Conservation (phyloP, 1,140 invertebrate genomes). For the Oryctes rhinoceros region DNA sequence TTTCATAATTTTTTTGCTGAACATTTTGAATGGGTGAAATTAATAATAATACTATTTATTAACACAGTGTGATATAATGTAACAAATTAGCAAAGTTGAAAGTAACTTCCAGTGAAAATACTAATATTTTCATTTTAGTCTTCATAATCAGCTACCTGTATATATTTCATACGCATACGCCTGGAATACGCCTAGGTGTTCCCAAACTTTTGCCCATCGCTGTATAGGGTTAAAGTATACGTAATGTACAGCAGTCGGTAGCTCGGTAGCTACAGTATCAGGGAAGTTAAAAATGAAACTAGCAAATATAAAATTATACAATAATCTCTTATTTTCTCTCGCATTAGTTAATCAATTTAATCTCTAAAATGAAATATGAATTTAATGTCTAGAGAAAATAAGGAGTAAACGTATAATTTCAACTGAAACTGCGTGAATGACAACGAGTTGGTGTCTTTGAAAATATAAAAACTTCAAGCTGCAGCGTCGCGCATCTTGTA, state of each 20-base stretch:
- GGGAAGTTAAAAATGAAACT: not conserved
- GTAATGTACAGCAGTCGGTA: not conserved
- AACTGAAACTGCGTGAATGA: not conserved
- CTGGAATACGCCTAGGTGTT: too few species aligned
- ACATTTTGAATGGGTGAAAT: too few species aligned
- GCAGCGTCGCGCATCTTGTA: not conserved
- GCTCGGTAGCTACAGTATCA: not conserved
- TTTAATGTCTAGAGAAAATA: not conserved
- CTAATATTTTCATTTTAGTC: too few species aligned
- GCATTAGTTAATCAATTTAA: not conserved
- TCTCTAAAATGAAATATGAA: not conserved
- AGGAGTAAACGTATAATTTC: not conserved
- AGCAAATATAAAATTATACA: not conserved
- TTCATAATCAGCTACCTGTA: too few species aligned
- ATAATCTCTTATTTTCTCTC: not conserved
- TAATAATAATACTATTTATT: too few species aligned
- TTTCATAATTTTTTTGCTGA: too few species aligned
- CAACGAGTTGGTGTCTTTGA: constrained; percentile 20
- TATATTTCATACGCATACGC: too few species aligned
- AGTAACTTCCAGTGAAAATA: too few species aligned
- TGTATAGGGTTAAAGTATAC: not conserved
- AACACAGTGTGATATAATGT: too few species aligned
- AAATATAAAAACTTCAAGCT: not conserved
- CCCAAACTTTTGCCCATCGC: too few species aligned
- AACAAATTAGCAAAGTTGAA: too few species aligned